Evolutionary conservation across 1,140 invertebrate genomes (phyloP), one percentile per base, ranked within the genome.

Genomic region (Temnothorax nylanderi): DNA sequence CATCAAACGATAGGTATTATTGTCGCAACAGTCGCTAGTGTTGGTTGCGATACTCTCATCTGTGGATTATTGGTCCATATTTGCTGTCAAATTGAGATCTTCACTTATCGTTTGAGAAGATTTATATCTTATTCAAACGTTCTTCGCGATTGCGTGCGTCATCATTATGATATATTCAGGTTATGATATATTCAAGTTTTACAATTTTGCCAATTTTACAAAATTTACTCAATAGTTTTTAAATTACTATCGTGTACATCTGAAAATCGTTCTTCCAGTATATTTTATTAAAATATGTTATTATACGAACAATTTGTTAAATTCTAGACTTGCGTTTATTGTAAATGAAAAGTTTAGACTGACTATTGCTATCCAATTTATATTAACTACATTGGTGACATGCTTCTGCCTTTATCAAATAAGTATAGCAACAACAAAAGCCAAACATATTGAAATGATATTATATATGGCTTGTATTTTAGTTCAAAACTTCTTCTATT

Each of bases 401-500:
- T 91, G 90, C 60, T 80, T 89, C 2, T 18, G 10, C 4, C 82
- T 88, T 10, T 91, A 78, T 32, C 88, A 75, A 51, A 47, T 91
- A 13, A 77, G 67, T 13, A n/a, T 32, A 18, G 94, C 95, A 93
- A 87, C 95, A n/a, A 5, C 69, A 3, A 95, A 95, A 93, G 80
- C 94, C 62, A 95, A 77, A 56, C 71, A 77, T 34, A 3, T 85
- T 0, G 67, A 82, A n/a, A 60, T 86, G 10, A 51, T 75, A 41
- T 11, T 91, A 6, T 92, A 78, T 44, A 51, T 85, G 2, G n/a
- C 51, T 34, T 89, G 75, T 18, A 75, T 86, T n/a, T 54, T 86
- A 10, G n/a, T 86, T 0, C 90, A 96, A 85, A 91, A 96, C 3
- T 95, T 95, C 47, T 88, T 96, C 0, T 96, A 96, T 80, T 96